Base-by-base conservation (phyloP, 2,888 invertebrate genomes). In the Tubiluchus corallicola region DNA sequence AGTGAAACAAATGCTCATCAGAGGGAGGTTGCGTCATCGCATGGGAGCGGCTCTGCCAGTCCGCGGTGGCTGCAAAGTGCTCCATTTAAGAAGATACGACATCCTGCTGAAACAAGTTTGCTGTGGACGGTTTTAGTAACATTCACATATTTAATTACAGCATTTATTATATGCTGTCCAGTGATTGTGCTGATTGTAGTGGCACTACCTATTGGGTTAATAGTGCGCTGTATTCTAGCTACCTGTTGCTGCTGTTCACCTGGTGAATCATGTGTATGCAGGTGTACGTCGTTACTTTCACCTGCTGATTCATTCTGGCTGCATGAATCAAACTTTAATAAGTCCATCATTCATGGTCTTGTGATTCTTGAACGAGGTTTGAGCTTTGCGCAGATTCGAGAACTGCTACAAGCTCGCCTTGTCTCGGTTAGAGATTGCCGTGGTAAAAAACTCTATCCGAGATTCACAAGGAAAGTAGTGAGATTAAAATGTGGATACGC, bases 301-400 rank as follows among this genome's bases (percentile, higher is more conserved):
- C 60, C 63, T 15, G 61, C 63, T 17, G 70, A 70, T 50, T 58
- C 62, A 16, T 57, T 66, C 46, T 70, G 70, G 69, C 55, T 68
- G 47, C 62, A 63, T 17, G 54, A 57, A 41, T 54, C 56, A 19
- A 57, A 59, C 48, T 57, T 57, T 21, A 53, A 55, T 20, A 44
- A 45, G 16, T 47, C 50, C 15, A 61, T 70, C n/a, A 60, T 65
- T 17, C 69, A 69, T 52, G 65, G 67, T 21, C 56, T 71, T 17
- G 56, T 72, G 3, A 61, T 68, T 37, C 57, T 71, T 41, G 70
- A 71, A 49, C 59, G 60, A 2, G 64, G 65, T n/a, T 56, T 71
- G 48, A 65, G 64, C 43, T 55, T 67, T 37, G 53, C 56, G 38
- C 59, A 62, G 38, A 59, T 71, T 20, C 57, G 66, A 19, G 65